phyloP scores from a whole-genome alignment of 2,113 vertebrate genomes.

The Haemorhous mexicanus region DNA sequence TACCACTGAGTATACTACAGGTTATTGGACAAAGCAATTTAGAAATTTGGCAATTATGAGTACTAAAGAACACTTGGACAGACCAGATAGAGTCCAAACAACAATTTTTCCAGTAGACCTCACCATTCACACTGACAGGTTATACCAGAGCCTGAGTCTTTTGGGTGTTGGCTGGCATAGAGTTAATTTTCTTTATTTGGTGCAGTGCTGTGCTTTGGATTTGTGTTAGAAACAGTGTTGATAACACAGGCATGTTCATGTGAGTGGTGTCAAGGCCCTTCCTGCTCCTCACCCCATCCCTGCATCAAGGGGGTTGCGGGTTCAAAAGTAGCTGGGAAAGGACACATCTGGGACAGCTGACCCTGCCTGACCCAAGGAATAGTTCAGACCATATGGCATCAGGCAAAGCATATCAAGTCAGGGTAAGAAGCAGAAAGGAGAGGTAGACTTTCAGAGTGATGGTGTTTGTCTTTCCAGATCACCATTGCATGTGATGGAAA shows the following conservation, averaged over 20 bases:
- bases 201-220: rapidly evolving
- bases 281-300: background rate
- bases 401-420: background rate
- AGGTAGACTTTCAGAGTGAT: rapidly evolving
- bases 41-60: background rate
- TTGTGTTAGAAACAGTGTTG: background rate
- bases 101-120: background rate
- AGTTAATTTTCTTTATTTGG: background rate
- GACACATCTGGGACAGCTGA: background rate
- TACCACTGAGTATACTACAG: rapidly evolving
- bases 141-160: background rate
- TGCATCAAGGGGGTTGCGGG: rapidly evolving
- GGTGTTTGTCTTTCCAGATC: background rate
- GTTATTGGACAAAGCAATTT: background rate
- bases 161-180: background rate
- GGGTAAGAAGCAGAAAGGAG: background rate
- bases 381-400: background rate
- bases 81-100: background rate
- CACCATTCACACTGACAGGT: background rate
- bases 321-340: background rate
- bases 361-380: background rate
- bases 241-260: background rate
- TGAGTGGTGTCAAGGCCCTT: background rate
- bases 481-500: rapidly evolving
- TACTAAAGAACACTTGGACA: background rate